Conservation (phyloP, 1,140 invertebrate species). For the Venustaconcha ellipsiformis region DNA sequence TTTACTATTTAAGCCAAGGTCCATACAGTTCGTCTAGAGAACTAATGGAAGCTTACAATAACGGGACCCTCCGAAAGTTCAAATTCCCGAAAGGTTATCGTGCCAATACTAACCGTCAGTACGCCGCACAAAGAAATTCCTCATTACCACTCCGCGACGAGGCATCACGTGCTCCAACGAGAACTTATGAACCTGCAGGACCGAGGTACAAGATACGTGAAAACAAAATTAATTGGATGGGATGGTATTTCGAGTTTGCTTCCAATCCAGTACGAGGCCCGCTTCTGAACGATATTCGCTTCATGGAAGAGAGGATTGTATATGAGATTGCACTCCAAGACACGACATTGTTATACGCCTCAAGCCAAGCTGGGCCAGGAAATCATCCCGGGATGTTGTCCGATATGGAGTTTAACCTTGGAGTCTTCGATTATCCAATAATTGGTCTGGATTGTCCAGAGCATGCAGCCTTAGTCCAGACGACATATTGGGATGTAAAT, state of each 20-base stretch:
- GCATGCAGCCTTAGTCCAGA: conserved; percentile 1
- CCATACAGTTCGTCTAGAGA: conserved; percentile 12
- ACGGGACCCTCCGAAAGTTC: conserved; percentile 13
- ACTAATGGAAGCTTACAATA: conserved; percentile 2
- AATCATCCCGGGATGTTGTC: conserved; percentile 1
- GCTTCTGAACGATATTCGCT: conserved; percentile 18
- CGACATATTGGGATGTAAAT: neutral
- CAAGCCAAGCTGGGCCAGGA: conserved; percentile 16
- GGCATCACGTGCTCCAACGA: conserved; percentile 18
- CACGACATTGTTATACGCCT: conserved; percentile 23
- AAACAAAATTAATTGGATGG: conserved; percentile 18
- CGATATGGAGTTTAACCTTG: conserved; percentile 16
- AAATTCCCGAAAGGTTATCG: conserved; percentile 9
- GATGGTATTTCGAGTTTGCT: conserved; percentile 20
- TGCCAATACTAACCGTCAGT: neutral
- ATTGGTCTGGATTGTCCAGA: conserved; percentile 27
- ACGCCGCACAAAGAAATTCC: conserved; percentile 1
- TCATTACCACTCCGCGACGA: conserved; percentile 11
- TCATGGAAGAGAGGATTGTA: conserved; percentile 22
- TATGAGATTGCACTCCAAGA: conserved; percentile 32
- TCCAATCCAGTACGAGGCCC: conserved; percentile 21
- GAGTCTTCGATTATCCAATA: conserved; percentile 12
- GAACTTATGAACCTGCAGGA: conserved; percentile 20
- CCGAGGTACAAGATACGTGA: conserved; percentile 18
- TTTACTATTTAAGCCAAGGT: conserved; percentile 24